These are phyloP conservation scores for Anoplius nigerrimus DNA, from an alignment of 2,888 invertebrate species.

Conservation along the genomic window DNA sequence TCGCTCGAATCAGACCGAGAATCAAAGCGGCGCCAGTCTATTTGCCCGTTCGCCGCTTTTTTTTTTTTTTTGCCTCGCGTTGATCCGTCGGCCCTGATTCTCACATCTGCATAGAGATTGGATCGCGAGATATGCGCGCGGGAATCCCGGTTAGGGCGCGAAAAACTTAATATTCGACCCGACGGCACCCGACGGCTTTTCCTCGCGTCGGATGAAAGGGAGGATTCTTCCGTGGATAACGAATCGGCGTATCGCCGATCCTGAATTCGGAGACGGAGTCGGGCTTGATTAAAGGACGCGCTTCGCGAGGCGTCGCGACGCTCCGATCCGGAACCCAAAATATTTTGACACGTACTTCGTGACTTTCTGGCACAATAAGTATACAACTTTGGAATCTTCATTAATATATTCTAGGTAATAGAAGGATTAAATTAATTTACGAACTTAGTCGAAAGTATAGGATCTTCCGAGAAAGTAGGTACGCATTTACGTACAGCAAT, in stretches of 20 bases:
- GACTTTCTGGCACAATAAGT: too few relatives aligned
- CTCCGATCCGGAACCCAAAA: too few relatives aligned
- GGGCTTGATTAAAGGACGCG: not conserved
- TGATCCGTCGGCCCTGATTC: conserved; percentile 45
- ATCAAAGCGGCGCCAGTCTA: conserved; percentile 26
- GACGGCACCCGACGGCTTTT: not conserved
- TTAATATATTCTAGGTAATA: too few relatives aligned
- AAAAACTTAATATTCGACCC: conserved; percentile 51
- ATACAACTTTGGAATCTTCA: too few relatives aligned
- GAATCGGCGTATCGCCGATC: not conserved
- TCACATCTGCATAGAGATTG: conserved; percentile 64
- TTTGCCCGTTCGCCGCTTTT: conserved; percentile 27
- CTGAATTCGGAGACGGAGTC: too few relatives aligned
- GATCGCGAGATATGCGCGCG: conserved; percentile 39
- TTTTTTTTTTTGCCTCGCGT: conserved; percentile 20
- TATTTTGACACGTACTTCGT: too few relatives aligned
- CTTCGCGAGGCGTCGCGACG: too few relatives aligned
- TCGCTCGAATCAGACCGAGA: conserved; percentile 16
- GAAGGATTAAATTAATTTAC: too few relatives aligned
- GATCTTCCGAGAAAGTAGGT: too few relatives aligned
- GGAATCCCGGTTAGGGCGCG: conserved; percentile 36
- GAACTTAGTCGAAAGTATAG: too few relatives aligned
- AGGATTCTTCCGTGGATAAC: conserved; percentile 13
- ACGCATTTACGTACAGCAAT: too few relatives aligned
- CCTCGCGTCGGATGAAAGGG: not conserved